Conservation (phyloP, 2,113 vertebrate genomes). For the Raja brachyura region DNA sequence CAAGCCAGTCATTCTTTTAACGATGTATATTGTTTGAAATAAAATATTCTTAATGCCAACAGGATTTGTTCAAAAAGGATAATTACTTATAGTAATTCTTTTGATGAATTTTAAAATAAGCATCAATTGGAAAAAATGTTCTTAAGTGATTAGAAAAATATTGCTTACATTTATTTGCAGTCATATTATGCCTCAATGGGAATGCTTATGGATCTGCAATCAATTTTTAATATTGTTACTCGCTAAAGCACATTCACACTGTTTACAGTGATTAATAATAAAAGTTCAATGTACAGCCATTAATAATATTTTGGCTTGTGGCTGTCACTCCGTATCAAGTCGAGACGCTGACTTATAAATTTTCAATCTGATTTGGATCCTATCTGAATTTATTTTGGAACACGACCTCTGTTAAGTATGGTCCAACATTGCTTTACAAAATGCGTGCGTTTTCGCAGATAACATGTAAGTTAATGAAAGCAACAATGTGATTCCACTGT, state of each 20-base stretch:
- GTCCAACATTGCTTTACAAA: not conserved
- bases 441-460: not conserved
- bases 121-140: not conserved
- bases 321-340: not conserved
- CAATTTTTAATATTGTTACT: not conserved
- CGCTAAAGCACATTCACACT: not conserved
- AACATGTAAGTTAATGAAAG: not conserved
- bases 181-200: not conserved
- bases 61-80: not conserved
- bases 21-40: not conserved
- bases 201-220: not conserved
- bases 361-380: constrained; percentile 1
- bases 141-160: not conserved
- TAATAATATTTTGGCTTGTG: not conserved
- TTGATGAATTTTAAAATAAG: not conserved
- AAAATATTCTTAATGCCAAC: not conserved
- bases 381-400: not conserved
- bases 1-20: not conserved
- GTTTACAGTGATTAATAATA: not conserved
- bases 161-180: not conserved
- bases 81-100: not conserved
- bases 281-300: not conserved
- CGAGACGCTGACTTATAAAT: not conserved
- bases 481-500: not conserved
- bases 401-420: not conserved